A percentile compares a stretch with the other conserved stretches of the same genome.
Evolutionary conservation across 2,797 vertebrate genomes (phyloP).

Genomic region (Phylloscopus collybita): DNA sequence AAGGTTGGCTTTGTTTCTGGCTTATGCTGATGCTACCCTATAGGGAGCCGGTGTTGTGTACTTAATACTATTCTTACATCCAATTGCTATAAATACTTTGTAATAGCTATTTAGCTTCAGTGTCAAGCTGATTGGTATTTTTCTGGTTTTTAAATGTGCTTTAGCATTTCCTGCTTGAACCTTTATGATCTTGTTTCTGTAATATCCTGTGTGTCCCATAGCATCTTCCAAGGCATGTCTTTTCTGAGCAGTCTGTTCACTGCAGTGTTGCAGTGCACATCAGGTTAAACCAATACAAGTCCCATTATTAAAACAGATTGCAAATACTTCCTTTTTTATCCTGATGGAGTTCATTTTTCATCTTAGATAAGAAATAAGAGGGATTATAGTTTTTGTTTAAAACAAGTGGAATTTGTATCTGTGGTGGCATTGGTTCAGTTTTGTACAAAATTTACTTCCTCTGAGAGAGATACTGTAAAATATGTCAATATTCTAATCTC

Average conservation of each 20-base stretch:
- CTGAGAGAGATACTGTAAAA: neutral
- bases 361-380: neutral
- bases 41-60: neutral
- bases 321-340: neutral
- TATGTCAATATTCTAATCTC: neutral
- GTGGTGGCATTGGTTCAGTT: neutral
- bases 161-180: neutral
- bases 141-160: neutral
- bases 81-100: neutral
- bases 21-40: neutral
- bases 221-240: rapidly evolving
- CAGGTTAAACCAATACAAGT: neutral
- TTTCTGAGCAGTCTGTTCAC: neutral
- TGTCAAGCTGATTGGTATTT: neutral
- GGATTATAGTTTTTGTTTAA: neutral
- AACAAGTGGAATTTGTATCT: neutral
- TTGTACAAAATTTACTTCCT: neutral
- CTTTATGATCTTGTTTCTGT: neutral
- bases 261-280: neutral
- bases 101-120: neutral
- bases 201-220: neutral
- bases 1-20: neutral
- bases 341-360: neutral
- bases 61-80: neutral
- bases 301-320: neutral